Evolutionary conservation across 2,888 invertebrate species (phyloP), one percentile per base, ranked within the genome.

Genomic region (Imbricaverruca yamaguchii): DNA sequence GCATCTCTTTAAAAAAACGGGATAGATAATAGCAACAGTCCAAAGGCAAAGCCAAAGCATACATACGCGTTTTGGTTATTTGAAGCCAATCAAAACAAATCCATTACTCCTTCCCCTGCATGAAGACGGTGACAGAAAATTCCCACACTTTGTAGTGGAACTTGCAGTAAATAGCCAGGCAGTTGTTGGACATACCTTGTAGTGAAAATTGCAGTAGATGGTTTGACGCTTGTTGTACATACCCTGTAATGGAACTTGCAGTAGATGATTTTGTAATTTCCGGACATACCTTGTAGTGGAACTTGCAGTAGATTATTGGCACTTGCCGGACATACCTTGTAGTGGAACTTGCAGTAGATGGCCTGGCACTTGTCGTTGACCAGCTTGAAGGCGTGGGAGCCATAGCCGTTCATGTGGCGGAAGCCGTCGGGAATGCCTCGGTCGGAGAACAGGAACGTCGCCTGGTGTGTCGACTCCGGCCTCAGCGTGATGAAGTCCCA

Each of bases 361-460:
- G 91, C 88, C 80, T 93, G 91, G 80, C 86, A 87, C 1, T 93
- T 92, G 18, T 89, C 90, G 88, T 97, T 97, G 7, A 97, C 91
- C 84, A 96, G 87, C 87, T 96, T 96, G 87, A 95, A 98, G 0
- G 97, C 96, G 87, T 97, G 97, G 0, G 94, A 95, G 10, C 96
- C 96, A 86, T 96, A 97, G 74, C 97, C 97, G 86, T 97, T 94
- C 97, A 98, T 97, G 87, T 93, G 92, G 81, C 96, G 91, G 88
- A 92, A 93, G 39, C 97, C 97, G 87, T 97, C 94, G 12, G 97
- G 97, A 84, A 94, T 94, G 79, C 97, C 98, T 85, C 97, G 91
- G 87, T 97, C 97, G 57, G 93, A 91, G 87, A 97, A 97, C 85
- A 97, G 87, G 87, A 97, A 92, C 86, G 93, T 87, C 21, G 91